Conservation (phyloP, 1,140 invertebrate genomes). For the Bicyclus anynana region DNA sequence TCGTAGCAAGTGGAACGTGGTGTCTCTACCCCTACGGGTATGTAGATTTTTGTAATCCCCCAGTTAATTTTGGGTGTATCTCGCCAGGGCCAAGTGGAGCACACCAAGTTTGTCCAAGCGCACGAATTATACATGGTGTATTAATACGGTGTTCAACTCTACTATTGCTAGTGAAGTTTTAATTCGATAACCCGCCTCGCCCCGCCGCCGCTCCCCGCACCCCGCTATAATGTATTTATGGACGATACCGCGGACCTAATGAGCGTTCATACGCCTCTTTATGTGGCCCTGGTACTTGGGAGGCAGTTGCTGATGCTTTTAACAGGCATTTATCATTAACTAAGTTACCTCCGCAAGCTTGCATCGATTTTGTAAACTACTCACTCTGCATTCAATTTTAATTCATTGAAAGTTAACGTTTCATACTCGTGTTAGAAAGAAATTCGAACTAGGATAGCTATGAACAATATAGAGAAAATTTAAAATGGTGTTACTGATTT, state of each 20-base stretch:
- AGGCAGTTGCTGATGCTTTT: conserved; percentile 36
- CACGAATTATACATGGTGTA: conserved; percentile 74
- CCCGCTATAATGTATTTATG: conserved; percentile 73
- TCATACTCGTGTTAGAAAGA: no score
- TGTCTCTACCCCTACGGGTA: no score
- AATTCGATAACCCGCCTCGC: conserved; percentile 70
- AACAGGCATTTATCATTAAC: conserved; percentile 43
- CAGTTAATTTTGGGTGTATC: no score
- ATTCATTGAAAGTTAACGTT: no score
- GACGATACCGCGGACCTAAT: conserved; percentile 71
- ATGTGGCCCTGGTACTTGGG: conserved; percentile 48
- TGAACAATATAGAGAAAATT: no score
- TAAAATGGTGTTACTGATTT: no score
- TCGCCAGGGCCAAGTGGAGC: conserved; percentile 30
- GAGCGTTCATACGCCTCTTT: conserved; percentile 66
- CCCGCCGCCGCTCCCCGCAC: conserved; percentile 27
- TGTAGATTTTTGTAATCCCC: no score
- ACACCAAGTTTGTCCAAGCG: conserved; percentile 61
- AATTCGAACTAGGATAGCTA: no score
- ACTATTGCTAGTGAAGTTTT: conserved; percentile 74
- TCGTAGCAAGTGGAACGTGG: no score
- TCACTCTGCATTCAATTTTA: neutral
- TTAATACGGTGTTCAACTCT: conserved; percentile 73
- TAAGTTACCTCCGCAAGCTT: conserved; percentile 23
- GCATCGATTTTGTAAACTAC: neutral